Evolutionary conservation across 1,140 invertebrate genomes (phyloP), one percentile per base, ranked within the genome.

Genomic region (Drosophila busckii): DNA sequence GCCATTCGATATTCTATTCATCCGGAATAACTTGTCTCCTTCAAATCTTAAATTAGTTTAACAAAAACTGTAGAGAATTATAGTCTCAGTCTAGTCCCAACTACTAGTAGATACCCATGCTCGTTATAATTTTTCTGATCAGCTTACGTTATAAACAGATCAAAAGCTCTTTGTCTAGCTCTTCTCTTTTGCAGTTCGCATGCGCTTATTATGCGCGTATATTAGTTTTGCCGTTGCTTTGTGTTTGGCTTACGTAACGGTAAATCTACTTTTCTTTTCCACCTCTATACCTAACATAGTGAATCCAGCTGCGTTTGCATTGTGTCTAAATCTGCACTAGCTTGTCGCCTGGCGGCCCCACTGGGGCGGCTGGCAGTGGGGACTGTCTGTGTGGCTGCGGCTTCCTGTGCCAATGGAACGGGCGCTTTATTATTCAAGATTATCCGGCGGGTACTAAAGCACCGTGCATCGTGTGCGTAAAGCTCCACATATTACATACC

Each of bases 341-440:
- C 35, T 55, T 61, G 58, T 61, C 60, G 53, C 44, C 44, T 63
- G 60, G 17, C 46, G 17, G 34, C 5, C 9, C 23, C 4, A 3
- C 16, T 22, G 25, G 44, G 8, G 4, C 32, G 15, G 8, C 38
- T 28, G 9, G 3, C 41, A 32, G 17, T 20, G 20, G 9, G 25
- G 3, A 7, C 9, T 31, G 17, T 29, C 15, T 5, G 35, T 20
- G 38, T 12, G 9, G 31, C 6, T 23, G 28, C 23, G 52, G 29
- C 23, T 41, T 25, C 26, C 17, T 32, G 52, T 26, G 25, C n/a
- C 23, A 22, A 9, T 25, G 41, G 50, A 22, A 42, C 22, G 59
- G 15, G 34, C 17, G 44, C 62, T 78, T 78, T 78, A 78, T 78
- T 78, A 78, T 78, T 78, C 71, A 78, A 78, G 73, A 78, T 70